Percentiles rank a stretch among this genome's conserved stretches.
These are phyloP conservation scores for Lycocorax pyrrhopterus DNA, from an alignment of 2,113 vertebrate species.

Conservation along the genomic window DNA sequence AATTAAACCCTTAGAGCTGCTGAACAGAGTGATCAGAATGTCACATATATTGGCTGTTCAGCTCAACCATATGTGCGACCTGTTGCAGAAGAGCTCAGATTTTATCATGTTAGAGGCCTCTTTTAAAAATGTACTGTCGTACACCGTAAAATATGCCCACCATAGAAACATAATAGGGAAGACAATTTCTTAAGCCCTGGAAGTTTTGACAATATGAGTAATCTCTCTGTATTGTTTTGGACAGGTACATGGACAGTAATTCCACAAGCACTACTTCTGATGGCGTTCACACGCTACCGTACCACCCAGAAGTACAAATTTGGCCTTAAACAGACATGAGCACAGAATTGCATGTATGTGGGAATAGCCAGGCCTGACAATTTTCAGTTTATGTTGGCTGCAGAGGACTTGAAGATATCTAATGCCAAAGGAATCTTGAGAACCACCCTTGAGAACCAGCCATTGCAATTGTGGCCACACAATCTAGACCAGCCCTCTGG, in stretches of 20 bases:
- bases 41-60: not conserved
- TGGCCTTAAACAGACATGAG: not conserved
- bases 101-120: not conserved
- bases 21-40: not conserved
- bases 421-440: not conserved
- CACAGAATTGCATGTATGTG: not conserved
- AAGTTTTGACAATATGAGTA: not conserved
- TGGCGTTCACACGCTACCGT: fast-evolving
- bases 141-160: not conserved
- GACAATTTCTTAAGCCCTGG: not conserved
- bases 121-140: not conserved
- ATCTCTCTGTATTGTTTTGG: not conserved
- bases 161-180: not conserved
- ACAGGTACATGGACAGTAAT: not conserved
- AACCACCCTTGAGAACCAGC: not conserved
- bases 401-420: not conserved
- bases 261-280: not conserved
- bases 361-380: not conserved
- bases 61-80: not conserved
- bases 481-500: not conserved
- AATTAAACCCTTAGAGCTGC: not conserved
- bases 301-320: not conserved
- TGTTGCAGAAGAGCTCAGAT: not conserved
- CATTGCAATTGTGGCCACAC: not conserved
- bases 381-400: not conserved